Conservation (phyloP, 2,888 invertebrate species). For the Eupithecia subfuscata region DNA sequence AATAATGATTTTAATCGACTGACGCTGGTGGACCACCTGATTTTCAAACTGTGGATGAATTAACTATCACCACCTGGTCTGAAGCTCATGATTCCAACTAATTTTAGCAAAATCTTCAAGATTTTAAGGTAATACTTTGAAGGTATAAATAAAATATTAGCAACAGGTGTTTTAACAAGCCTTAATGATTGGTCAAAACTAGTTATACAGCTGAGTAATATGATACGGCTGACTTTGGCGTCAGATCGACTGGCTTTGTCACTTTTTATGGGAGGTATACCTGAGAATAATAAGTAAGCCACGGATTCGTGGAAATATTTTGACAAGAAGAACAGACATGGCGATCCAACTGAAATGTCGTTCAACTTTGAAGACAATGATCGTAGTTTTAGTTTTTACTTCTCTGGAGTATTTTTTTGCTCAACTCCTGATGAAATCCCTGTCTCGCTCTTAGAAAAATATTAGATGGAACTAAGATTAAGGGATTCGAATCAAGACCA, state of each 20-base stretch:
- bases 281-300: conserved; percentile 7
- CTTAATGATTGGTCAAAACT: conserved; percentile 45
- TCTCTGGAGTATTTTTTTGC: background rate
- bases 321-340: background rate
- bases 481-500: background rate
- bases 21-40: background rate
- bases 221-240: conserved; percentile 46
- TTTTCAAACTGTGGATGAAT: background rate
- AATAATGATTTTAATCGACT: background rate
- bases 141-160: conserved; percentile 41
- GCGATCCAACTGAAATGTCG: background rate
- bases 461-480: background rate
- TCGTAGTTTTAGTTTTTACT: background rate
- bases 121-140: conserved; percentile 19
- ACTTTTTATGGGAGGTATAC: conserved; percentile 33
- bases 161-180: conserved; percentile 51
- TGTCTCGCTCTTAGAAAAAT: background rate
- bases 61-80: background rate
- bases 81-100: background rate
- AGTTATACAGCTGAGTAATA: conserved; percentile 43
- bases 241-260: conserved; percentile 41
- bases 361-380: background rate
- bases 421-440: background rate
- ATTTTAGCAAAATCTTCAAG: background rate
- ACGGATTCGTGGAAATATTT: background rate